Conservation (phyloP, 2,113 vertebrate species). For the Pollimyrus isidori region DNA sequence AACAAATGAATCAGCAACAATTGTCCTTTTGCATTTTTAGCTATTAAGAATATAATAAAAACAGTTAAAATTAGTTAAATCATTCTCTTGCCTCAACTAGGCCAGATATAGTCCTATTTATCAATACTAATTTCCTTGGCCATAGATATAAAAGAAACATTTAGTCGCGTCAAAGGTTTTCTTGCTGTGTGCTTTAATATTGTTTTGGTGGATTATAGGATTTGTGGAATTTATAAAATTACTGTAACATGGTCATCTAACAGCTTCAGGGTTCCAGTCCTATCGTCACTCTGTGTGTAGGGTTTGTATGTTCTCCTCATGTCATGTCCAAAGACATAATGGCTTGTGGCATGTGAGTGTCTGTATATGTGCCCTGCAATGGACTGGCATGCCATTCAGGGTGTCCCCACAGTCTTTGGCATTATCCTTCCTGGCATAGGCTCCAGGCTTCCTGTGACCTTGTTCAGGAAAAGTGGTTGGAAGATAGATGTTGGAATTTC, state of each 20-base stretch:
- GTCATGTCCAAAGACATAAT: neutral
- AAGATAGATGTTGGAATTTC: conserved; percentile 32
- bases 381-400: neutral
- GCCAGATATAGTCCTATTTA: neutral
- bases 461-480: conserved; percentile 30
- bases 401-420: neutral
- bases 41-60: neutral
- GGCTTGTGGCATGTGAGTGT: neutral
- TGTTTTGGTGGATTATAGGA: neutral
- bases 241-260: neutral
- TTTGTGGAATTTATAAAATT: neutral
- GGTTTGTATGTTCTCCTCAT: neutral
- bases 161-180: neutral
- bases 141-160: neutral
- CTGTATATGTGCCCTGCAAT: neutral
- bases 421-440: neutral
- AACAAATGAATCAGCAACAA: neutral
- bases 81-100: neutral
- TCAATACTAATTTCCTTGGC: neutral
- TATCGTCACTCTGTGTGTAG: neutral
- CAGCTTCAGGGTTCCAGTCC: neutral
- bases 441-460: neutral
- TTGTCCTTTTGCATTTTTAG: neutral
- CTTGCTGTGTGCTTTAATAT: neutral
- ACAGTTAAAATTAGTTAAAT: neutral